phyloP scores from a whole-genome alignment of 2,888 invertebrate genomes.

The Pyrgus malvae region DNA sequence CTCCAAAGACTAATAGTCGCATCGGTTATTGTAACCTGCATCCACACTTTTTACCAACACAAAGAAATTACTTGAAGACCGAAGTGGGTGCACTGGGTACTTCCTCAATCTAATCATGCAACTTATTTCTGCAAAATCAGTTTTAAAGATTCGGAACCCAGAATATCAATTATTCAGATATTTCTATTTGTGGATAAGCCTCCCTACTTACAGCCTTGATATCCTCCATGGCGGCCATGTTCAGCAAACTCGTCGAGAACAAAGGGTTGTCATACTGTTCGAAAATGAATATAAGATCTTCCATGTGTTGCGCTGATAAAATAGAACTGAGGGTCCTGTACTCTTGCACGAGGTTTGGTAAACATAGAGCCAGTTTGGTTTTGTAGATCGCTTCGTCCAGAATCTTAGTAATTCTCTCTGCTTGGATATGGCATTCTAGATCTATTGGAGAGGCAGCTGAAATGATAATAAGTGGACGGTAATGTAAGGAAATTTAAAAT shows the following conservation, averaged over 20 bases:
- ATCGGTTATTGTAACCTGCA: too few relatives aligned
- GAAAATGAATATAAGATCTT: conserved; percentile 66
- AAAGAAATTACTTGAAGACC: too few relatives aligned
- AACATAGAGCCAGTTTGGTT: conserved; percentile 66
- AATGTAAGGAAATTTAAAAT: neutral
- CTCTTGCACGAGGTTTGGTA: conserved; percentile 63
- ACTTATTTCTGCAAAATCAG: too few relatives aligned
- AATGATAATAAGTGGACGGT: neutral
- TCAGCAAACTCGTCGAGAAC: conserved; percentile 60
- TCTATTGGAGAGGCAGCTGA: conserved; percentile 70
- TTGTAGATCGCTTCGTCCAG: conserved; percentile 73
- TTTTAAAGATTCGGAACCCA: too few relatives aligned
- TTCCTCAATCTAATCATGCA: too few relatives aligned
- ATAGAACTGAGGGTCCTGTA: conserved; percentile 53
- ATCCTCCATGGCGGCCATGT: conserved; percentile 65
- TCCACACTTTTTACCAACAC: too few relatives aligned
- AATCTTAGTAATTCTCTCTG: conserved; percentile 77
- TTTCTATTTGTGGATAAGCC: too few relatives aligned
- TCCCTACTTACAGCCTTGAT: conserved; percentile 63
- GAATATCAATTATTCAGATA: too few relatives aligned
- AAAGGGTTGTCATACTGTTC: conserved; percentile 72
- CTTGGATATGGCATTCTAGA: conserved; percentile 76
- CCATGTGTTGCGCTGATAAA: conserved; percentile 58
- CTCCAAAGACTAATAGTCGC: too few relatives aligned
- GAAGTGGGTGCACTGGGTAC: too few relatives aligned